Base-by-base conservation (phyloP, 2,888 invertebrate species). In the Heliconius aoede region DNA sequence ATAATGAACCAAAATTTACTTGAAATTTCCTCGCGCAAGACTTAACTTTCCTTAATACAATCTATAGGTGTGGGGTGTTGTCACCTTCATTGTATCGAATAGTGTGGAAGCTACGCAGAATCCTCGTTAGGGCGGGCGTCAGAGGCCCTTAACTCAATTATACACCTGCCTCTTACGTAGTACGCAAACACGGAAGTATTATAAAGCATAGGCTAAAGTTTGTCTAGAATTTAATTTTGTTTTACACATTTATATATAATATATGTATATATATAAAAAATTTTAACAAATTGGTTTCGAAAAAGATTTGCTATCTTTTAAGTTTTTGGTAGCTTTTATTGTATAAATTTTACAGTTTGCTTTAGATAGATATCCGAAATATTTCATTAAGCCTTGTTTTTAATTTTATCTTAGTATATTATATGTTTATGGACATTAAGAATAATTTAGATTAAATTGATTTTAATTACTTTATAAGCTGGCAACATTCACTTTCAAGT, bases 91-190 rank as follows among this genome's bases (percentile, higher is more conserved):
- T 79, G 79, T 79, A 77, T 79, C 74, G 77, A 80, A 80, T 76
- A 76, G 81, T 71, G 75, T 77, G 78, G 80, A 81, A 81, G 83
- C 81, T 80, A 79, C 75, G 81, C 80, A 80, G 78, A 90, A 93
- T 93, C 92, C 91, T 93, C 89, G 92, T 94, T 94, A 94, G 85
- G 88, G 86, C 89, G 89, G 90, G 91, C 88, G 92, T 93, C 94
- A 93, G 93, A 93, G 94, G 91, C 90, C 90, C 87, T 86, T 92
- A 93, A 94, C 93, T 90, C 89, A 91, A 94, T 94, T 94, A 93
- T 89, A 89, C 89, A 90, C 90, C 88, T 91, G 85, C 86, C 86
- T 84, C 81, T 75, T 69, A 69, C 30, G 36, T 74, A 74, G 67
- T 76, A 65, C 65, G 58, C 40, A 68, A 74, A 78, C 74, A 76